Evolutionary conservation across 2,888 invertebrate species (phyloP), one percentile per base, ranked within the genome.

Genomic region (Rugalucina vietnamica): DNA sequence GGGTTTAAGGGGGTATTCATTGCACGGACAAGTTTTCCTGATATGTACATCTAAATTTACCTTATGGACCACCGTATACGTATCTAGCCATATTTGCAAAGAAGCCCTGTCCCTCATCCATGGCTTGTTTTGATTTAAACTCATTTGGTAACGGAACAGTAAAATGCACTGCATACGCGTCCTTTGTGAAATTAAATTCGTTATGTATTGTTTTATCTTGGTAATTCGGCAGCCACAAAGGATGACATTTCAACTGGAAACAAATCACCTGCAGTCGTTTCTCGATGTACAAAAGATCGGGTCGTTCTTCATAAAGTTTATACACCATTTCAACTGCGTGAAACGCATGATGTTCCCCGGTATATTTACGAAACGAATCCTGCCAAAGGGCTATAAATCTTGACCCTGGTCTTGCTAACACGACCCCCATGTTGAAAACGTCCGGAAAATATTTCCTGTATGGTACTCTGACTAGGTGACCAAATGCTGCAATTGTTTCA

Each of bases 291-390:
- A 8, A 18, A 18, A 43, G 43, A 43, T 43, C 86, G 0, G 93
- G 93, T 76, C 91, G 85, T 32, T 85, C 76, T 74, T 93, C 93
- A 78, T 90, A 90, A 27, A 85, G 74, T 76, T 88, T 89, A 75
- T 88, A 90, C 24, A 89, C 88, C 76, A 88, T 37, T 32, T 85
- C 80, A 10, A 90, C 49, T 10, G 89, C 88, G 70, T 90, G 89
- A 74, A 86, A 86, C 39, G 50, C 79, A 65, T 84, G 88, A 60
- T 90, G 87, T 18, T 71, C 54, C 1, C 79, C 77, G 34, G 49
- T 71, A 73, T 89, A 90, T 43, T 86, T 72, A 34, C 79, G 69
- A 70, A 87, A 78, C 24, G 83, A 80, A 21, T 85, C 79, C 24
- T 85, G 81, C 88, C 88, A 89, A 8, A 60, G 60, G 24, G 24